Conservation (phyloP, 2,113 vertebrate genomes). For the Chunga burmeisteri region DNA sequence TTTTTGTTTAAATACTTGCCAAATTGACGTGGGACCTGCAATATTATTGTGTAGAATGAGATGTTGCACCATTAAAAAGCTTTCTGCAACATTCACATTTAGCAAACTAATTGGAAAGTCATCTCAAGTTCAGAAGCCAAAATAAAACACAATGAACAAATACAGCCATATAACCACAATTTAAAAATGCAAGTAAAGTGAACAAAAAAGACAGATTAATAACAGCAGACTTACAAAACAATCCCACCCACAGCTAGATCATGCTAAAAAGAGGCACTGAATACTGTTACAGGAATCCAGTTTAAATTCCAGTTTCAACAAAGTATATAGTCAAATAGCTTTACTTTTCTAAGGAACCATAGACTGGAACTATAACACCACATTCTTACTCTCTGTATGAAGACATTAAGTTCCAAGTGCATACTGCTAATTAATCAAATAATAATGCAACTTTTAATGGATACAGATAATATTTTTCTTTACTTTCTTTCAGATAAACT, state of each 20-base stretch:
- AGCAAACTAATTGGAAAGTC: background rate
- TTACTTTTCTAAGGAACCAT: background rate
- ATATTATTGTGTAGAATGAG: background rate
- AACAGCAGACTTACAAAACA: background rate
- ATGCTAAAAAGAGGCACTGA: background rate
- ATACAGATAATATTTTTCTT: background rate
- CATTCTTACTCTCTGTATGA: background rate
- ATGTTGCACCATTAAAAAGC: background rate
- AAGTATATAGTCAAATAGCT: background rate
- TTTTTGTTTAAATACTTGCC: background rate
- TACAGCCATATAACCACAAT: background rate
- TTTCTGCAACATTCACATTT: background rate
- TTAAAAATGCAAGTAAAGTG: background rate
- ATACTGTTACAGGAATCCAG: background rate
- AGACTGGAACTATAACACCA: background rate
- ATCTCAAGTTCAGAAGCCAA: background rate
- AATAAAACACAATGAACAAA: constrained; percentile 4
- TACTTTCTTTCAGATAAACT: background rate
- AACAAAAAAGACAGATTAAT: background rate
- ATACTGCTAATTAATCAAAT: background rate
- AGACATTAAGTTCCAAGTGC: background rate
- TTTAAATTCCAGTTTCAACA: background rate
- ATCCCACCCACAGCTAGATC: background rate
- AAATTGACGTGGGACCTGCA: background rate
- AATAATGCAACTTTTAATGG: background rate